Base-by-base conservation (phyloP, 2,113 vertebrate species). In the Picathartes gymnocephalus region DNA sequence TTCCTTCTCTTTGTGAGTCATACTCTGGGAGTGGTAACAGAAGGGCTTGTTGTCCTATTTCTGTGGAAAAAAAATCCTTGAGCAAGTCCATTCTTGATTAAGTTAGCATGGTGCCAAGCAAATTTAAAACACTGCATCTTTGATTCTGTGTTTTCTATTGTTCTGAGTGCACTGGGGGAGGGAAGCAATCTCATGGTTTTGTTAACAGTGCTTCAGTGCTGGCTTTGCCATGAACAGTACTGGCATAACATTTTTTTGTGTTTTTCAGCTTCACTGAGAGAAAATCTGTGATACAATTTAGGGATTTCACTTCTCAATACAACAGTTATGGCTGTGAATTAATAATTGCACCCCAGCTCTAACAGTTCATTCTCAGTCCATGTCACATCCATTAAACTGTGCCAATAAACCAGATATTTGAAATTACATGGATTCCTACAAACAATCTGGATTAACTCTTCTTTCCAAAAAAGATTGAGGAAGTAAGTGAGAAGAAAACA, bases 1-100 rank as follows among this genome's bases (percentile, higher is more conserved):
- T 81, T 62, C 78, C 91, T 92, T 95, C 77, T 89, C 47, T 80
- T 89, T 92, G 73, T 94, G 96, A 97, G 73, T 96, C 95, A 96
- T 68, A 33, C 51, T 77, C 96, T 89, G 92, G 93, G 82, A 96
- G 77, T 91, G 86, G 90, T 84, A 95, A 82, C 89, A 95, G 82
- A 79, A 95, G 0, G 0, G 50, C 86, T 87, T 91, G 76, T 93
- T 96, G 89, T 88, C 95, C 79, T 89, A 84, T 77, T 97, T 94
- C 76, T 82, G 39, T 84, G 84, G 95, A 96, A 96, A n/a, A n/a
- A n/a, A 92, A 95, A 92, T 94, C 79, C 76, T 93, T 90, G 39
- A 92, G 88, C 90, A 82, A 94, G 93, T 91, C 78, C 39, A 84
- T 92, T 93, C 96, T 81, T 91, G 80, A 92, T 92, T 86, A 82